Base-by-base conservation (phyloP, 2,888 invertebrate genomes). In the Agriopis marginaria region DNA sequence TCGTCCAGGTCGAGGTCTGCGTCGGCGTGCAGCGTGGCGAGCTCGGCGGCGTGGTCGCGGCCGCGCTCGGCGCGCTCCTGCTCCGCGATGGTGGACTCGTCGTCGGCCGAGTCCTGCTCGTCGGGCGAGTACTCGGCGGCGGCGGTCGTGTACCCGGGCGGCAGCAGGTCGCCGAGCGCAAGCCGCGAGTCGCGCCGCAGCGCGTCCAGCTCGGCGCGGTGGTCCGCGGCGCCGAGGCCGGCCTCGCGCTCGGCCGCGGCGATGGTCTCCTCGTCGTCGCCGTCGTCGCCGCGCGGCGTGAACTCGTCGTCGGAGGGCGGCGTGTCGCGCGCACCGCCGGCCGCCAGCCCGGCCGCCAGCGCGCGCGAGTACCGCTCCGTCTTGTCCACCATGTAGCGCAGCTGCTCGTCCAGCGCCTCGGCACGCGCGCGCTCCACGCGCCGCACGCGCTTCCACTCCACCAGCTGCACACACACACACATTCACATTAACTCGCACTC, bases 311-410 rank as follows among this genome's bases (percentile, higher is more conserved):
- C 92, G 74, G 89, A 87, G 77, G 86, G 84, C 74, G 87, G 84
- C 71, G 83, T 75, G 79, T 73, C 72, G 74, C 78, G 71, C 66
- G 68, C 55, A 68, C 62, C 98, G 85, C 90, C 91, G 73, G 39
- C n/a, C 39, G 56, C 49, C 95, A 98, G 96, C 75, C 97, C 97
- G 89, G 98, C 98, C 6, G 98, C 98, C 70, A 98, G 93, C 92
- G 97, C 96, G 42, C 97, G 97, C 47, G 99, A 99, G 95, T 99
- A 99, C 86, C 98, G 98, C 91, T 99, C 99, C 0, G 99, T 99
- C 92, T 99, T 98, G 91, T 99, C 99, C 70, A 99, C 99, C 85
- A 99, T 99, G 88, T 99, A 99, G 89, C 98, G 98, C 71, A 99
- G 95, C 91, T 99, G 99, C 85, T 99, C 97, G 95, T 99, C 99